A percentile compares a stretch with the other conserved stretches of the same genome.
Evolutionary conservation across 2,113 vertebrate species (phyloP).

Genomic region (Geococcyx californianus): DNA sequence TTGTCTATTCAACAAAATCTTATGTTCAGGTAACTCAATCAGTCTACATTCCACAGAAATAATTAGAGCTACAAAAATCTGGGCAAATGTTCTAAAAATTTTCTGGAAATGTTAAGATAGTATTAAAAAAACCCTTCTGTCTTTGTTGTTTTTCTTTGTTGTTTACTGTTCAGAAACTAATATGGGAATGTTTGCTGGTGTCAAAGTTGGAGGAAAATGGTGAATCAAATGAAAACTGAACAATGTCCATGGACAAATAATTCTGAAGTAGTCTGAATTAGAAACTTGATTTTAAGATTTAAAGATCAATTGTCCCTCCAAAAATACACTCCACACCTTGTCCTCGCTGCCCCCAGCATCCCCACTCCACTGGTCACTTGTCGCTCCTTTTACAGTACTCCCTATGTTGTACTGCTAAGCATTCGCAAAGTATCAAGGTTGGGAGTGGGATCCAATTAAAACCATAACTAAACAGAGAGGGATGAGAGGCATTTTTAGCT

Average conservation of each 20-base stretch:
- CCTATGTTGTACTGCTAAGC: not conserved
- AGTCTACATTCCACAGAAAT: not conserved
- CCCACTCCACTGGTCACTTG: accelerated
- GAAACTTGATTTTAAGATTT: not conserved
- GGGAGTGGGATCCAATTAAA: not conserved
- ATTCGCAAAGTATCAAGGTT: not conserved
- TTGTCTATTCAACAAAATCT: not conserved
- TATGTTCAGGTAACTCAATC: not conserved
- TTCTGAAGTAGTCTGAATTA: not conserved
- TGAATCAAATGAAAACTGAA: not conserved
- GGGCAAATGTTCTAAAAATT: not conserved
- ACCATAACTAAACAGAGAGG: not conserved
- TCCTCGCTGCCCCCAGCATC: accelerated
- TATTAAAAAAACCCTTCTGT: not conserved
- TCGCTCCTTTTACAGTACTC: not conserved
- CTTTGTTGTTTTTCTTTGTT: not conserved
- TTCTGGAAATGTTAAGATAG: not conserved
- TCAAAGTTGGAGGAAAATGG: not conserved
- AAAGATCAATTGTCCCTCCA: too few relatives aligned
- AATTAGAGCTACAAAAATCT: not conserved
- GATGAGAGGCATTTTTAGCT: not conserved
- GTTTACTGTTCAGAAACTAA: not conserved
- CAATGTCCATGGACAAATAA: not conserved
- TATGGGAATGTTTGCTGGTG: not conserved
- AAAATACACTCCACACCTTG: not conserved